Evolutionary conservation across 2,888 invertebrate genomes (phyloP).

Genomic region (Protonemura montana): DNA sequence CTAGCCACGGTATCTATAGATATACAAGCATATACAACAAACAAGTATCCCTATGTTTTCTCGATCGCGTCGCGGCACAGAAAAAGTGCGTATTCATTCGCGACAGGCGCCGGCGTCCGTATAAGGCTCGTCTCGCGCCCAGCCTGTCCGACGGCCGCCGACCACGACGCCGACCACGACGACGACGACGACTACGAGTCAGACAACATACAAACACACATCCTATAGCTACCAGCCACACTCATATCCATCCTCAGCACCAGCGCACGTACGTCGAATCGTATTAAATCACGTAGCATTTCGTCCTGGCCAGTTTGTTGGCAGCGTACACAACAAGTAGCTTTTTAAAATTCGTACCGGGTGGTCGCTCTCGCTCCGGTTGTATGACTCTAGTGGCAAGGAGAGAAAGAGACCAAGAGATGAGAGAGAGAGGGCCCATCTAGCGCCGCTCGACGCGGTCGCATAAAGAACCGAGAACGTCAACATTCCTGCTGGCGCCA

Average conservation of each 20-base stretch:
- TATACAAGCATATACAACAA: neutral
- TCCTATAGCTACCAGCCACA: neutral
- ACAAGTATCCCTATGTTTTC: neutral
- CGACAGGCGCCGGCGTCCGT: slow-evolving; percentile 34
- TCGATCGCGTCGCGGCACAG: neutral
- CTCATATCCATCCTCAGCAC: neutral
- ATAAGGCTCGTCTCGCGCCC: slow-evolving; percentile 27
- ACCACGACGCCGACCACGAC: neutral
- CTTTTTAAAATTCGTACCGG: slow-evolving; percentile 35
- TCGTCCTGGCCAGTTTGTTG: slow-evolving; percentile 18
- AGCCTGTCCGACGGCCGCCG: slow-evolving; percentile 16
- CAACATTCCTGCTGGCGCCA: slow-evolving; percentile 36
- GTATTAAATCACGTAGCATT: slow-evolving; percentile 27
- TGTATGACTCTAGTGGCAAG: neutral
- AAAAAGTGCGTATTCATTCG: slow-evolving; percentile 27
- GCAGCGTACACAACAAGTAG: slow-evolving; percentile 33
- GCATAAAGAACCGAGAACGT: slow-evolving; percentile 16
- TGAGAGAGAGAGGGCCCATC: neutral
- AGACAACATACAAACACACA: slow-evolving; percentile 1
- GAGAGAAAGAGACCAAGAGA: neutral
- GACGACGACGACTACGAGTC: neutral
- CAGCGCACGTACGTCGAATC: slow-evolving; percentile 13
- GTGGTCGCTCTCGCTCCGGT: slow-evolving; percentile 26
- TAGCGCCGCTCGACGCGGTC: neutral
- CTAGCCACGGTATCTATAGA: neutral